These are phyloP conservation scores for Cactoblastis cactorum DNA, from an alignment of 2,888 invertebrate genomes.

Conservation along the genomic window DNA sequence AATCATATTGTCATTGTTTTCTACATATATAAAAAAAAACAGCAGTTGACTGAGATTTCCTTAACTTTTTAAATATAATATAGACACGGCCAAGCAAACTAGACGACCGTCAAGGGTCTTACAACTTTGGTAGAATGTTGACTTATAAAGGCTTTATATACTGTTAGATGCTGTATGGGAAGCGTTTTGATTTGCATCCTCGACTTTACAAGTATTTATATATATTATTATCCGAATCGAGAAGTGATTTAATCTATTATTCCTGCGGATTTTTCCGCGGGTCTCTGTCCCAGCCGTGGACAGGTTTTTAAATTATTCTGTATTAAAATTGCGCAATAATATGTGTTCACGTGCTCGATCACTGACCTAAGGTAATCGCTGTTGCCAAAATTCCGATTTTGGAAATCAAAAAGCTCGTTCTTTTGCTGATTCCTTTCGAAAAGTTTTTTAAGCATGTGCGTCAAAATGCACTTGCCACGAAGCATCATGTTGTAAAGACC, in stretches of 20 bases:
- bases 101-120: neutral
- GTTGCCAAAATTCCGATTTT: neutral
- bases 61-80: too few relatives aligned
- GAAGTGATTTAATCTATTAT: neutral
- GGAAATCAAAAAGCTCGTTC: neutral
- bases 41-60: too few relatives aligned
- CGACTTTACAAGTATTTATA: neutral
- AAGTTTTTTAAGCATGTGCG: neutral
- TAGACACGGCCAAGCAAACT: neutral
- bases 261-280: constrained; percentile 7
- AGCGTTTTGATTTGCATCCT: neutral
- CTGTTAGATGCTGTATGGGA: neutral
- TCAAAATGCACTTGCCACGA: too few relatives aligned
- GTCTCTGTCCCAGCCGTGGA: neutral
- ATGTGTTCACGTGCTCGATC: neutral
- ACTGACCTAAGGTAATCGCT: neutral
- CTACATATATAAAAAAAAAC: too few relatives aligned
- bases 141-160: neutral
- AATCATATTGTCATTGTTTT: too few relatives aligned
- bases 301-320: neutral
- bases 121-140: neutral
- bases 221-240: neutral
- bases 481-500: too few relatives aligned
- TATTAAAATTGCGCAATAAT: neutral
- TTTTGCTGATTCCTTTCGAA: neutral